These are phyloP conservation scores for Fragum fragum DNA, from an alignment of 2,888 invertebrate genomes.

Conservation along the genomic window DNA sequence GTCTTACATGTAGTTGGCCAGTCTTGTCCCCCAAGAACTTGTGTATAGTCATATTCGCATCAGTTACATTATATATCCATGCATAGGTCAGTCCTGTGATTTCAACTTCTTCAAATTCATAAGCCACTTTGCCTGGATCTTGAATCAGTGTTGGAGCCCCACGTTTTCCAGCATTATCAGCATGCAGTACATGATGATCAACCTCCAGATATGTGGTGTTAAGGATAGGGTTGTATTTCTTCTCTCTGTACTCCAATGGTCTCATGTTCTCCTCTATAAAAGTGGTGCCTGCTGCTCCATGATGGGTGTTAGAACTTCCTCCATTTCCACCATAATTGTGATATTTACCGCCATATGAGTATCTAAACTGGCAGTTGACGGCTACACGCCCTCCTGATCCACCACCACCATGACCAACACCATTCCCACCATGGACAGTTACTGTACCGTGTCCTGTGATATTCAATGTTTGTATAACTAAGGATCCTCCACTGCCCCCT, in stretches of 20 bases:
- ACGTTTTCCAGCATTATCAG: constrained; percentile 71
- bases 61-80: constrained; percentile 72
- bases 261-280: constrained; percentile 77
- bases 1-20: constrained; percentile 73
- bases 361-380: constrained; percentile 76
- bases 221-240: constrained; percentile 76
- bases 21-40: constrained; percentile 78
- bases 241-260: constrained; percentile 75
- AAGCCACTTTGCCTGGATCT: constrained; percentile 66
- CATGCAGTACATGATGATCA: constrained; percentile 75
- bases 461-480: constrained; percentile 74
- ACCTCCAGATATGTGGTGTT: constrained; percentile 78
- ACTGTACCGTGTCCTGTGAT: constrained; percentile 80
- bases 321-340: constrained; percentile 77
- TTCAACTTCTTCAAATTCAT: constrained; percentile 79
- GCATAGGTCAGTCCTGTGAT: constrained; percentile 73
- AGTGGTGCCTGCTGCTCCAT: constrained; percentile 80
- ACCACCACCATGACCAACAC: constrained; percentile 72
- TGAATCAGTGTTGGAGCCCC: constrained; percentile 75
- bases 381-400: constrained; percentile 78
- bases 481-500: constrained; percentile 80
- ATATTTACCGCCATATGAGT: constrained; percentile 77
- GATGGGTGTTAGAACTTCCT: constrained; percentile 36
- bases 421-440: constrained; percentile 76
- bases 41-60: constrained; percentile 71